These are phyloP conservation scores for Antheraea mylitta DNA, from an alignment of 1,140 invertebrate genomes.

Conservation along the genomic window DNA sequence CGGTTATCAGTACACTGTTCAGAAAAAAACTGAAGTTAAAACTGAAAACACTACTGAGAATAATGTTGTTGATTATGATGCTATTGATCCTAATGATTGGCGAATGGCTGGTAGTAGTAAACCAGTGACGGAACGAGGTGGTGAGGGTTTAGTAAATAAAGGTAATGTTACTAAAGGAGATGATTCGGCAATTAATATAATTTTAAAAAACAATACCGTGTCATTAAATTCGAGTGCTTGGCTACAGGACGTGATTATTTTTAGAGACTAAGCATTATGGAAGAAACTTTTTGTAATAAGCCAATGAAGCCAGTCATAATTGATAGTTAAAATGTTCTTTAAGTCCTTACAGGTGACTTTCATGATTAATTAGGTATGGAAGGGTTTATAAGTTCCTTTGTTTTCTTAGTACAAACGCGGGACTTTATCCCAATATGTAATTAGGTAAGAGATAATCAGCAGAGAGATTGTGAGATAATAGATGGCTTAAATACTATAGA, in stretches of 20 bases:
- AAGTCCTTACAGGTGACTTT: too few species aligned
- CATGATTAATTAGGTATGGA: too few species aligned
- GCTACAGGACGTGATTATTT: conserved; percentile 13
- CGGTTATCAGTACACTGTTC: conserved; percentile 13
- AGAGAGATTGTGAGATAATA: too few species aligned
- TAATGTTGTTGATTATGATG: conserved; percentile 19
- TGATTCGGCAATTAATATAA: conserved; percentile 17
- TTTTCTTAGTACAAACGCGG: too few species aligned
- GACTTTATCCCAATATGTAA: too few species aligned
- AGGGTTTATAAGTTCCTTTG: too few species aligned
- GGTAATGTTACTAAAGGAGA: not conserved
- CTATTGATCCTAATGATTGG: conserved; percentile 26
- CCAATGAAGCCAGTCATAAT: too few species aligned
- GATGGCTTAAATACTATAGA: too few species aligned
- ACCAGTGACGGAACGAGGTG: not conserved
- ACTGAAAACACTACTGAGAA: not conserved
- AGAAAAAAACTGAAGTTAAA: not conserved
- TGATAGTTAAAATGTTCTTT: too few species aligned
- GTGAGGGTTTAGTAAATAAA: not conserved
- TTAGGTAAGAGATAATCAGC: too few species aligned
- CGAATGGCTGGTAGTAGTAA: conserved; percentile 16
- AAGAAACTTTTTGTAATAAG: too few species aligned
- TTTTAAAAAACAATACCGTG: conserved; percentile 22
- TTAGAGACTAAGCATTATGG: conserved; percentile 12
- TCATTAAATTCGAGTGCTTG: conserved; percentile 7